A percentile compares a stretch with the other conserved stretches of the same genome.
Evolutionary conservation across 2,888 invertebrate species (phyloP).

Genomic region (Beris chalybata): DNA sequence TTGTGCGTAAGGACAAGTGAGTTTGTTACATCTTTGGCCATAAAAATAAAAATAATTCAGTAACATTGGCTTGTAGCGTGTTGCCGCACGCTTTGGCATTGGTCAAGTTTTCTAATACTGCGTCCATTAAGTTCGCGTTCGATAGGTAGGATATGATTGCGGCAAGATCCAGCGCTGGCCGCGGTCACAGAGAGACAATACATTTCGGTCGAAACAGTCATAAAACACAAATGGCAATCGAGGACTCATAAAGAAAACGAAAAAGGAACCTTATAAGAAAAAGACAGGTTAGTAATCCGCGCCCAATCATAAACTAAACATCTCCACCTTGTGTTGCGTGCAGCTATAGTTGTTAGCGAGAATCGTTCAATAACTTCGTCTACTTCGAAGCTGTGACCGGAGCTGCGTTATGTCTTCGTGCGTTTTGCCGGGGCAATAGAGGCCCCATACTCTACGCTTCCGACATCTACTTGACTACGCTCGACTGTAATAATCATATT

Average conservation of each 20-base stretch:
- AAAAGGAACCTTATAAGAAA: constrained; percentile 31
- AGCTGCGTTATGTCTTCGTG: too few relatives aligned
- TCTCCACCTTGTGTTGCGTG: constrained; percentile 28
- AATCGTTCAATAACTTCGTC: constrained; percentile 4
- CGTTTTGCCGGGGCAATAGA: too few relatives aligned
- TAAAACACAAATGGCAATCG: constrained; percentile 34
- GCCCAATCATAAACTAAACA: constrained; percentile 31
- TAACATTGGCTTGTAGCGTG: constrained; percentile 13
- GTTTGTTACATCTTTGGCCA: constrained; percentile 27
- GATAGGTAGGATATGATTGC: neutral
- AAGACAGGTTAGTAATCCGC: constrained; percentile 27
- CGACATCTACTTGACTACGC: neutral
- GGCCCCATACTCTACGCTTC: neutral
- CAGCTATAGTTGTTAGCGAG: constrained; percentile 8
- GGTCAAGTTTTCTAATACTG: constrained; percentile 28
- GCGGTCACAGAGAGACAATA: constrained; percentile 20
- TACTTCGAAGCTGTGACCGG: too few relatives aligned
- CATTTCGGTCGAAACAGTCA: constrained; percentile 16
- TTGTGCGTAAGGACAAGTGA: constrained; percentile 32
- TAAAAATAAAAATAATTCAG: constrained; percentile 31
- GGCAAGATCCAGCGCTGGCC: neutral
- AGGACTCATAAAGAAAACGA: constrained; percentile 33
- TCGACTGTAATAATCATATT: constrained; percentile 28
- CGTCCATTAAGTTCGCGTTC: constrained; percentile 27
- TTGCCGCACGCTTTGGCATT: constrained; percentile 9